Conservation (phyloP, 2,113 vertebrate species). For the Noctilio leporinus region DNA sequence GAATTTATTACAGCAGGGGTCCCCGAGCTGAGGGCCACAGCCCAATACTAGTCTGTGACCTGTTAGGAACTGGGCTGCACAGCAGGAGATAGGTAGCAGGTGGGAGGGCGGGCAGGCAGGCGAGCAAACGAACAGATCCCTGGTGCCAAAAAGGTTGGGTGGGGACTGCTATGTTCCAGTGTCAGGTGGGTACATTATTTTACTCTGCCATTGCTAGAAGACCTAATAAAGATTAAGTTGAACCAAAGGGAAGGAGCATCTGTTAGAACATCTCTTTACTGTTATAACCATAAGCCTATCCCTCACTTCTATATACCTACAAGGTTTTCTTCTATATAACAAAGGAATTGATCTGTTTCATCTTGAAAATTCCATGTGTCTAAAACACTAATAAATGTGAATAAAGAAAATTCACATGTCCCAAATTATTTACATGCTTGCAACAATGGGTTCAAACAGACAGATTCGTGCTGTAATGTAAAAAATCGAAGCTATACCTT, state of each 20-base stretch:
- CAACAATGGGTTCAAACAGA: neutral
- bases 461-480: neutral
- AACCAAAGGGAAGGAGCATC: neutral
- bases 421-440: neutral
- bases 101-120: too few species aligned
- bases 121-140: too few species aligned
- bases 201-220: neutral
- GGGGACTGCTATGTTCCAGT: neutral
- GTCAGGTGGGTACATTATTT: slow-evolving; percentile 24
- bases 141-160: too few species aligned
- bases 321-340: neutral
- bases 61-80: too few species aligned
- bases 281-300: rapidly evolving
- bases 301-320: neutral
- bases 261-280: neutral
- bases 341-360: neutral
- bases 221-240: neutral
- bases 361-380: neutral
- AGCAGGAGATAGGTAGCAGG: too few species aligned
- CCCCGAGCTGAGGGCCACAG: too few species aligned
- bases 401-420: neutral
- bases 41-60: too few species aligned
- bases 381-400: neutral
- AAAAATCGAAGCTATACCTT: neutral
- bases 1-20: neutral